A percentile compares a stretch with the other conserved stretches of the same genome.
phyloP scores from a whole-genome alignment of 2,113 vertebrate genomes.

The Scophthalmus maximus region DNA sequence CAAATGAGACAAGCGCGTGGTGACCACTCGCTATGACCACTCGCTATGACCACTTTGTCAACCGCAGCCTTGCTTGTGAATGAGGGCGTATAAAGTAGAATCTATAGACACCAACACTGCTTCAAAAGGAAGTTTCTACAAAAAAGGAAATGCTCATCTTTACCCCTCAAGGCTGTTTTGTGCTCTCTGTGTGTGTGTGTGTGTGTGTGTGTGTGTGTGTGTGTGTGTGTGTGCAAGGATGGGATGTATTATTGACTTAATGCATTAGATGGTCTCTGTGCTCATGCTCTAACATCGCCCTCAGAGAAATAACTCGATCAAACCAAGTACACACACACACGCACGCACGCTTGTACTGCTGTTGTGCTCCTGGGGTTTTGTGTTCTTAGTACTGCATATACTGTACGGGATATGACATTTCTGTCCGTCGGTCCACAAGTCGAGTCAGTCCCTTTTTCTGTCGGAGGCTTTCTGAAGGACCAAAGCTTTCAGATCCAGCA shows the following conservation, averaged over 20 bases:
- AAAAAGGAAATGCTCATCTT: conserved; percentile 35
- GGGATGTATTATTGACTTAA: conserved; percentile 71
- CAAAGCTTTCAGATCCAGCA: conserved; percentile 39
- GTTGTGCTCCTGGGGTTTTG: conserved; percentile 54
- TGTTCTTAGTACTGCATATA: conserved; percentile 29
- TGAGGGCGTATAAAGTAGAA: not conserved
- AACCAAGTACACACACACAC: conserved; percentile 48
- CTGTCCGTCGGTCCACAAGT: not conserved
- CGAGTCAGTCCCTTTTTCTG: no score
- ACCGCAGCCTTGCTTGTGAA: not conserved
- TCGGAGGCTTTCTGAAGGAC: not conserved
- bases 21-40: not conserved
- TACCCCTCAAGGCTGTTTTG: conserved; percentile 46
- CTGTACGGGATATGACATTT: no score
- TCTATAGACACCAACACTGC: not conserved
- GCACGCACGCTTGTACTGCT: conserved; percentile 6
- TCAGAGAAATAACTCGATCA: conserved; percentile 68
- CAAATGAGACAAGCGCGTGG: not conserved
- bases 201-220: conserved; percentile 25
- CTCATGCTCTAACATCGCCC: conserved; percentile 65
- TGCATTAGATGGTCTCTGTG: conserved; percentile 72
- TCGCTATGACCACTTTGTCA: not conserved
- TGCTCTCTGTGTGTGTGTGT: conserved; percentile 15
- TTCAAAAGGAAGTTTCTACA: conserved; percentile 1
- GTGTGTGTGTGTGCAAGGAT: conserved; percentile 36